A percentile compares a stretch with the other conserved stretches of the same genome.
phyloP scores from a whole-genome alignment of 2,797 vertebrate species.

The Tapirus indicus region DNA sequence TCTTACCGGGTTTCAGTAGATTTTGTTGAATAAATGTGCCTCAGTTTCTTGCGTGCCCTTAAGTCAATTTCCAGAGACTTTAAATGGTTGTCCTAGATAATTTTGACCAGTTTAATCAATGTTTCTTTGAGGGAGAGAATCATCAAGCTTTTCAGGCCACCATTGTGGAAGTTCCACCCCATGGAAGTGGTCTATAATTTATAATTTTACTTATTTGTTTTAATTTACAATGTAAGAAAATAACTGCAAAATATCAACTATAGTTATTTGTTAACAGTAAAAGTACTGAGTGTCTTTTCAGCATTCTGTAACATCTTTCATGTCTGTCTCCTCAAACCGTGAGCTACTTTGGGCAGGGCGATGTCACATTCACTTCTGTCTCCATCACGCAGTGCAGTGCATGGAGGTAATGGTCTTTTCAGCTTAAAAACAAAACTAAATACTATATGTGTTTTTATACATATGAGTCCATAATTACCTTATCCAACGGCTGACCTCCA shows the following conservation, averaged over 20 bases:
- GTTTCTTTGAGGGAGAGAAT: background rate
- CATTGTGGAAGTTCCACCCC: background rate
- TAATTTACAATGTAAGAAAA: background rate
- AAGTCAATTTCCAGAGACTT: background rate
- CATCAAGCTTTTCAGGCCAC: background rate
- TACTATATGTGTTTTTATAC: background rate
- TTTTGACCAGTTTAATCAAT: background rate
- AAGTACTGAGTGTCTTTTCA: background rate
- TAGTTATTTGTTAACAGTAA: background rate
- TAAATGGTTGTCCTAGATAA: background rate
- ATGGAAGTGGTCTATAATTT: background rate
- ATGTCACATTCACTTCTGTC: background rate
- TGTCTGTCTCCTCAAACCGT: background rate
- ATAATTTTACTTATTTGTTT: conserved; percentile 21
- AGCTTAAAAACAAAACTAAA: background rate
- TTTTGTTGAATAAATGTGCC: background rate
- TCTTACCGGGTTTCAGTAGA: background rate
- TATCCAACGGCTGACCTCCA: background rate
- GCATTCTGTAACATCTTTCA: background rate
- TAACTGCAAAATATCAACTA: background rate
- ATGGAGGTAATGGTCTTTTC: background rate
- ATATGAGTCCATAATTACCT: background rate
- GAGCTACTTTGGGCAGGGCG: background rate
- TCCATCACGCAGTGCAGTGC: background rate
- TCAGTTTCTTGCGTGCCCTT: background rate